phyloP scores from a whole-genome alignment of 2,797 vertebrate species.

The Lophotriccus pileatus region DNA sequence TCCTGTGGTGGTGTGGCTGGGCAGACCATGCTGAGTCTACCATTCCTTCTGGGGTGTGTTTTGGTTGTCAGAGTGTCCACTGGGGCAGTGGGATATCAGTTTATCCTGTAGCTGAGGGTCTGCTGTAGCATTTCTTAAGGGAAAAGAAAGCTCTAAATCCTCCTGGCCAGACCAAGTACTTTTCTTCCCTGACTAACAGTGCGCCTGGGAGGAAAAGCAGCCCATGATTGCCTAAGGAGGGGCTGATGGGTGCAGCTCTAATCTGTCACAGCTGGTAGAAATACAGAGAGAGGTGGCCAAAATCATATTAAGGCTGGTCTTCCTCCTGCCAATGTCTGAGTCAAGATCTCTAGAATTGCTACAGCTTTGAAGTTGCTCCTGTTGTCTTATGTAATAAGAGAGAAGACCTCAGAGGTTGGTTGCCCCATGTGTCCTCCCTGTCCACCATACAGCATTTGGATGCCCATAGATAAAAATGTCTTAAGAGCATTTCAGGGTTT shows the following conservation, averaged over 20 bases:
- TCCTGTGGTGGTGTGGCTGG: not conserved
- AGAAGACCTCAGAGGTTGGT: not conserved
- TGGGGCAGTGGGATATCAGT: not conserved
- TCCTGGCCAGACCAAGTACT: not conserved
- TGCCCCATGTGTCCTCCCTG: not conserved
- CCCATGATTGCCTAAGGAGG: not conserved
- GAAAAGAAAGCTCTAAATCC: not conserved
- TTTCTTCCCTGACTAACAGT: not conserved
- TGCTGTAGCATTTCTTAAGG: not conserved
- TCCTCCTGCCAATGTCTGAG: not conserved
- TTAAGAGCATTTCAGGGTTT: not conserved
- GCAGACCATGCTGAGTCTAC: not conserved
- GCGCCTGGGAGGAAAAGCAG: not conserved
- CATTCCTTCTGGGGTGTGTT: not conserved
- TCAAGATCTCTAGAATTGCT: not conserved
- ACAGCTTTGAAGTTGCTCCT: not conserved
- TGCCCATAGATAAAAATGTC: not conserved
- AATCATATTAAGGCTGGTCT: not conserved
- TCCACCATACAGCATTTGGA: not conserved
- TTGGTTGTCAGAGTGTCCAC: not conserved
- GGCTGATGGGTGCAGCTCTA: not conserved
- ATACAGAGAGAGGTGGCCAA: not conserved
- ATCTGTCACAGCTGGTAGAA: not conserved
- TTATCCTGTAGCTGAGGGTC: not conserved
- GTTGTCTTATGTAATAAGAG: not conserved